phyloP scores from a whole-genome alignment of 2,888 invertebrate species.

The Ennomos fuscantarius region DNA sequence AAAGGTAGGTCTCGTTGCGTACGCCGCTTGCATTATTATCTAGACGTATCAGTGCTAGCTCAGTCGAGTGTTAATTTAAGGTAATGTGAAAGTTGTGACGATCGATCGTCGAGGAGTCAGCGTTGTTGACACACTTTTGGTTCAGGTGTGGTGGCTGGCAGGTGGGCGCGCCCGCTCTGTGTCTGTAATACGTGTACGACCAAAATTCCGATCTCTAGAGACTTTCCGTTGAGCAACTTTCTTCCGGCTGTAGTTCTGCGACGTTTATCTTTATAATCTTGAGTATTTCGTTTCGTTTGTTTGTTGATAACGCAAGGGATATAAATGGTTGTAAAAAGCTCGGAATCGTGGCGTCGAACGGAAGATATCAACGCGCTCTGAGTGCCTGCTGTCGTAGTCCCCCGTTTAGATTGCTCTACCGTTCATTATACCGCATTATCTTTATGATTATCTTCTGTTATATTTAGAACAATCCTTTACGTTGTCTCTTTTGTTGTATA shows the following conservation, averaged over 20 bases:
- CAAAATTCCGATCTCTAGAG: constrained; percentile 79
- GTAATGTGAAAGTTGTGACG: constrained; percentile 83
- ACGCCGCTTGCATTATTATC: constrained; percentile 43
- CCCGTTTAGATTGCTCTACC: constrained; percentile 35
- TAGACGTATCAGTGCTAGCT: constrained; percentile 52
- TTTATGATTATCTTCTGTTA: constrained; percentile 39
- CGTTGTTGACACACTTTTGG: constrained; percentile 81
- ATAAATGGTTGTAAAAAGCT: constrained; percentile 47
- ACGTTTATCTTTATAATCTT: constrained; percentile 31
- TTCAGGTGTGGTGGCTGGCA: constrained; percentile 77
- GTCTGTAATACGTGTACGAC: constrained; percentile 71
- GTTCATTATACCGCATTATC: constrained; percentile 36
- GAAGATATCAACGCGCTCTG: constrained; percentile 81
- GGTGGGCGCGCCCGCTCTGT: constrained; percentile 78
- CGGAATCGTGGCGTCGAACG: constrained; percentile 54
- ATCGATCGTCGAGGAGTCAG: constrained; percentile 76
- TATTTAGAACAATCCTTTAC: background rate
- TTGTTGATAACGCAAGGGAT: constrained; percentile 22
- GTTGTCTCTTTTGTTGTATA: too few relatives aligned
- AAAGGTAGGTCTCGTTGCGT: constrained; percentile 63
- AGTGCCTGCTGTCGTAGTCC: constrained; percentile 34
- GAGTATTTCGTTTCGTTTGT: constrained; percentile 10
- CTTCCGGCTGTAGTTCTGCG: constrained; percentile 51
- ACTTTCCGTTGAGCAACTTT: constrained; percentile 79
- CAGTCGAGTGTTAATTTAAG: constrained; percentile 75